phyloP scores from a whole-genome alignment of 2,888 invertebrate species.

The Rutpela maculata region DNA sequence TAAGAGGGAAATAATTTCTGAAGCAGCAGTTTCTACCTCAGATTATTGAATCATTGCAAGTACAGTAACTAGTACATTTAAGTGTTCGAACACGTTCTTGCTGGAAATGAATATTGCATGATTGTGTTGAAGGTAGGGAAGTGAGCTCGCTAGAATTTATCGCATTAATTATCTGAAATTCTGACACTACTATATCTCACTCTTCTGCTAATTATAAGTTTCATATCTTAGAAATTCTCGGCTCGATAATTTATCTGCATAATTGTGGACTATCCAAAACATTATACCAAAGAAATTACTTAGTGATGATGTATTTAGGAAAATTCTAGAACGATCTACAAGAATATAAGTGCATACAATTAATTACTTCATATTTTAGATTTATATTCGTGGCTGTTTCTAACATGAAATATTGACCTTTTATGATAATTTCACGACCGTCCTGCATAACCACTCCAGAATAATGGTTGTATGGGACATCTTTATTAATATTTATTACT shows the following conservation, averaged over 20 bases:
- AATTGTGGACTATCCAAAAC: conserved; percentile 16
- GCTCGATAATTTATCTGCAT: conserved; percentile 53
- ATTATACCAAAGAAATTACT: conserved; percentile 11
- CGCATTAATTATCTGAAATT: conserved; percentile 62
- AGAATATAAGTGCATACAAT: neutral
- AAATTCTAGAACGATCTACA: neutral
- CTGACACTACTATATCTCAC: conserved; percentile 58
- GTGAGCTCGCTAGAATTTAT: conserved; percentile 55
- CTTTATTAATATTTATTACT: neutral
- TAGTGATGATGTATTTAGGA: neutral
- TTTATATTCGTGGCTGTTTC: neutral
- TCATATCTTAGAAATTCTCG: conserved; percentile 57
- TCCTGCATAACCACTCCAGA: neutral
- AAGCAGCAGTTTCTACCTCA: conserved; percentile 13
- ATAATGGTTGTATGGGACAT: neutral
- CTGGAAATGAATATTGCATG: conserved; percentile 43
- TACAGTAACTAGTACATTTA: conserved; percentile 24
- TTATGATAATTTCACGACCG: conserved; percentile 3
- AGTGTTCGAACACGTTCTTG: conserved; percentile 36
- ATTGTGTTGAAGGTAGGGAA: conserved; percentile 38
- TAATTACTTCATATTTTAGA: conserved; percentile 1
- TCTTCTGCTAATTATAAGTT: conserved; percentile 58
- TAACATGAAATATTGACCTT: neutral
- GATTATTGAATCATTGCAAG: conserved; percentile 32
- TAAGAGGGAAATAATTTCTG: conserved; percentile 18